A percentile compares a stretch with the other conserved stretches of the same genome.
phyloP scores from a whole-genome alignment of 2,888 invertebrate species.

The Papilio demoleus region DNA sequence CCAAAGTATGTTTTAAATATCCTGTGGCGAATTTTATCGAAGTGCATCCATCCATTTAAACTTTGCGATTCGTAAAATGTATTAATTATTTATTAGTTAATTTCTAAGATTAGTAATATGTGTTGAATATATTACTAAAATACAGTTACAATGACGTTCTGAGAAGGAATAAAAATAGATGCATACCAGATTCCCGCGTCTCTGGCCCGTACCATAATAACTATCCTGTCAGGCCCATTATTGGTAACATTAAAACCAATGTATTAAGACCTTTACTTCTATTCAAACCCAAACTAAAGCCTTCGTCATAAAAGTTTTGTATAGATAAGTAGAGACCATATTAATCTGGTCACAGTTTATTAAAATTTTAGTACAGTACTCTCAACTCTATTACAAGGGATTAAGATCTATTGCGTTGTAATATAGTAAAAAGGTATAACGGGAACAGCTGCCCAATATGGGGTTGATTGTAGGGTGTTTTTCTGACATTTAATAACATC shows the following conservation, averaged over 20 bases:
- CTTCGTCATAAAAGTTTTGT: neutral
- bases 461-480: constrained; percentile 57
- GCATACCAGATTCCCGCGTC: constrained; percentile 2
- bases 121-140: no score
- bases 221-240: constrained; percentile 25
- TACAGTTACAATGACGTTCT: constrained; percentile 10
- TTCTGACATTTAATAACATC: constrained; percentile 43
- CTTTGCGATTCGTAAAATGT: no score
- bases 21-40: no score
- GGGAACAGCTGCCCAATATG: constrained; percentile 60
- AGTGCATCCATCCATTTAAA: no score
- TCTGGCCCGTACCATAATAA: constrained; percentile 20
- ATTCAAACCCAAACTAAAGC: neutral
- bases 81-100: no score
- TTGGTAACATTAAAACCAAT: constrained; percentile 24
- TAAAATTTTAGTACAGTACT: neutral
- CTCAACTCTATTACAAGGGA: constrained; percentile 15
- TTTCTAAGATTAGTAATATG: no score
- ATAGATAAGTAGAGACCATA: neutral
- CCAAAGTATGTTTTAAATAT: no score
- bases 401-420: constrained; percentile 39
- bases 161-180: constrained; percentile 28
- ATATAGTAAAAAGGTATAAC: constrained; percentile 51
- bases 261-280: neutral
- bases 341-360: constrained; percentile 13